These are phyloP conservation scores for Acipenser transmontanus DNA, from an alignment of 2,797 vertebrate species.

Conservation along the genomic window DNA sequence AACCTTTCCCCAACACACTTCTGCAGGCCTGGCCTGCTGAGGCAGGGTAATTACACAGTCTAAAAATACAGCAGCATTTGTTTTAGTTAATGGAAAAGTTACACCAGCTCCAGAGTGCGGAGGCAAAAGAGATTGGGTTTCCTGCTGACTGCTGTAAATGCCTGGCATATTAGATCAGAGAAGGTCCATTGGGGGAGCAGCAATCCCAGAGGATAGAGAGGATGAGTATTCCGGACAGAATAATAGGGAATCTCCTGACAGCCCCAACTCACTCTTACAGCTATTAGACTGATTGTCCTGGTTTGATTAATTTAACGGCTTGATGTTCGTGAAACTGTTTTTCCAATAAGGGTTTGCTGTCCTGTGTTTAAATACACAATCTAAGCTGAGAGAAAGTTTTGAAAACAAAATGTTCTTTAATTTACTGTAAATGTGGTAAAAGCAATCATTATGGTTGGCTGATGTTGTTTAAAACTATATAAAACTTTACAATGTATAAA, in stretches of 20 bases:
- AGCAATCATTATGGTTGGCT: too few species aligned
- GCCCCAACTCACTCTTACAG: background rate
- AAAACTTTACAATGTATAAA: too few species aligned
- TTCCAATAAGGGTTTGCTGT: background rate
- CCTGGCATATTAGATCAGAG: slow-evolving; percentile 49
- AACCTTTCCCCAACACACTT: slow-evolving; percentile 41
- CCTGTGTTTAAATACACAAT: too few species aligned
- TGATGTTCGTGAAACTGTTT: too few species aligned
- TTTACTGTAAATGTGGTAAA: too few species aligned
- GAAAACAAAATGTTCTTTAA: too few species aligned
- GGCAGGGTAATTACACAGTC: slow-evolving; percentile 51
- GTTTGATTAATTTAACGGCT: too few species aligned
- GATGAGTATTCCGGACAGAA: slow-evolving; percentile 15
- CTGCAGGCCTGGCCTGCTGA: slow-evolving; percentile 49
- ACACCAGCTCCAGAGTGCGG: slow-evolving; percentile 38
- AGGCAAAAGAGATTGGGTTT: slow-evolving; percentile 25
- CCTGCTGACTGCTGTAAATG: slow-evolving; percentile 51
- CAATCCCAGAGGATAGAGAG: slow-evolving; percentile 37
- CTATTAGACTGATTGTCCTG: background rate
- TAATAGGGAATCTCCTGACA: slow-evolving; percentile 1
- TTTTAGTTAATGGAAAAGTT: slow-evolving; percentile 58
- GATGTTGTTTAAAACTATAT: too few species aligned
- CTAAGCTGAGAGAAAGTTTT: too few species aligned
- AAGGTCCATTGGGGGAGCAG: slow-evolving; percentile 28
- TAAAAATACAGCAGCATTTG: slow-evolving; percentile 72